phyloP scores from a whole-genome alignment of 2,888 invertebrate species.

The Julus scandinavius region DNA sequence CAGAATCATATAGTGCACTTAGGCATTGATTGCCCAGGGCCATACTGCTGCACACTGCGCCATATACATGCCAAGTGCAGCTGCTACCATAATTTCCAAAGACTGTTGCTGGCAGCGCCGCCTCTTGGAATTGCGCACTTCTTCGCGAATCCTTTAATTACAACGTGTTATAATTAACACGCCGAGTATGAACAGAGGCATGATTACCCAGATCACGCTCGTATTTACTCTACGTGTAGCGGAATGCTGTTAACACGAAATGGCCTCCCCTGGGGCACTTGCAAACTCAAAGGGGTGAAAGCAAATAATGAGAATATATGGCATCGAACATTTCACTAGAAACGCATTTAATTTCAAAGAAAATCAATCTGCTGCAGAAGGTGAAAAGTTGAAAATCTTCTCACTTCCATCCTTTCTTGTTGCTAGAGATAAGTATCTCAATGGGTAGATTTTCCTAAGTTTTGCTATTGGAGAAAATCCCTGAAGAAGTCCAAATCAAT shows the following conservation, averaged over 20 bases:
- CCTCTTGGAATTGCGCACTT: slow-evolving; percentile 27
- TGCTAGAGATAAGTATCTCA: not conserved
- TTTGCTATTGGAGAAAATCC: not conserved
- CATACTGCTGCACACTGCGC: not conserved
- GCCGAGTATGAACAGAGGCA: not conserved
- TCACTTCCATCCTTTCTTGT: not conserved
- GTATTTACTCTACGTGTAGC: not conserved
- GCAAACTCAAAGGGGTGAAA: slow-evolving; percentile 9
- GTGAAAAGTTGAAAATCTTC: slow-evolving; percentile 7
- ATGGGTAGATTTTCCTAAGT: no score
- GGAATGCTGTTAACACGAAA: slow-evolving; percentile 17
- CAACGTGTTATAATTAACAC: slow-evolving; percentile 39
- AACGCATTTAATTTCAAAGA: slow-evolving; percentile 15
- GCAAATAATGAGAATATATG: slow-evolving; percentile 18
- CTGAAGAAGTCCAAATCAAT: not conserved
- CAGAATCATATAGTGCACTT: not conserved
- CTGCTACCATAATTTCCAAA: slow-evolving; percentile 2
- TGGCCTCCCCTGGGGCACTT: slow-evolving; percentile 16
- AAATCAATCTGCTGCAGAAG: slow-evolving; percentile 30
- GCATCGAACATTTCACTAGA: slow-evolving; percentile 38
- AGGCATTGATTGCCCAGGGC: not conserved
- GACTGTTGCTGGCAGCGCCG: slow-evolving; percentile 35
- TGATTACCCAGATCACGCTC: slow-evolving; percentile 20
- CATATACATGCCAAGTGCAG: slow-evolving; percentile 28
- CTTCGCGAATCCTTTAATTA: slow-evolving; percentile 11